Evolutionary conservation across 2,888 invertebrate genomes (phyloP), one percentile per base, ranked within the genome.

Genomic region (Temnothorax rugatulus): DNA sequence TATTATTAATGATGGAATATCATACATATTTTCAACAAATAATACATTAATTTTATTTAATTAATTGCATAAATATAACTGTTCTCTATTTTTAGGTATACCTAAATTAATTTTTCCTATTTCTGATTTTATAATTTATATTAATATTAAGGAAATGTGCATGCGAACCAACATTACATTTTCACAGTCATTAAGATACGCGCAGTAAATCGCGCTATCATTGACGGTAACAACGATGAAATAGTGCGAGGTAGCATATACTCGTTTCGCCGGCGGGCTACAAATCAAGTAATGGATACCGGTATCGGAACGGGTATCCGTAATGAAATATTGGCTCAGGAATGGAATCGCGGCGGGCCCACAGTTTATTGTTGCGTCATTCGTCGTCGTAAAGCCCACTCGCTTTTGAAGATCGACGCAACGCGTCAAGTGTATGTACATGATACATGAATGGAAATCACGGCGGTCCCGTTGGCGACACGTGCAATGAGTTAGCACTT

Each of bases 331-430:
- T 52, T 57, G 69, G 44, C 84, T 63, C 71, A 68, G 34, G 61
- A 47, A 77, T 52, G 44, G 50, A 74, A 59, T 82, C 52, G 7
- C 7, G 54, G 68, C 61, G 54, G n/a, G 82, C 54, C 41, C 29
- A 52, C 57, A 83, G 38, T 86, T 88, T 86, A 87, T 90, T 87
- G 84, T 90, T 88, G 86, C 87, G 82, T 82, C 84, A 83, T 83
- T 68, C 54, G 86, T 88, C 44, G 85, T 86, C 83, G 88, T 83
- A 82, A 86, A 84, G 61, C 90, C 90, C 89, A 90, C 90, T 83
- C 86, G 74, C 66, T 52, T 84, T 84, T 79, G 76, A 84, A 63
- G 77, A 88, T 88, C 82, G 87, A 82, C 85, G 85, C 83, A 86
- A 87, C 84, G 25, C 34, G 73, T 47, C 47, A 83, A 86, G 84